Evolutionary conservation across 2,888 invertebrate genomes (phyloP).

Genomic region (Dicycla oo): DNA sequence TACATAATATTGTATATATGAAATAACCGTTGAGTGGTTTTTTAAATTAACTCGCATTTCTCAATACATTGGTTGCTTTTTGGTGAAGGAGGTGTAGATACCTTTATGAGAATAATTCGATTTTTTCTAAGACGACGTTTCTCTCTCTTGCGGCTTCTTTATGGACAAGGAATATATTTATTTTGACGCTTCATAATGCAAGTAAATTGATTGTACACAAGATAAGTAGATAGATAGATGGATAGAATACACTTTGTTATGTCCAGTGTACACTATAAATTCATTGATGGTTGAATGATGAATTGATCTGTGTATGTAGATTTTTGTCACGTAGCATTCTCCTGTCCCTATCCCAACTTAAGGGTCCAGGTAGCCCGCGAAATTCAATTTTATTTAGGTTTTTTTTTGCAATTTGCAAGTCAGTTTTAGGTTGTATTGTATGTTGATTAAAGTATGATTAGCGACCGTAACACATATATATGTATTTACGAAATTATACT

Average conservation of each 20-base stretch:
- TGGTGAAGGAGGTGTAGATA: neutral
- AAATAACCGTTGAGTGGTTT: conserved; percentile 36
- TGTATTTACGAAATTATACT: no score
- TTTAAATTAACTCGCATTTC: conserved; percentile 31
- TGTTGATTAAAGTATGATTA: no score
- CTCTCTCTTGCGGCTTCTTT: neutral
- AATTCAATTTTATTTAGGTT: no score
- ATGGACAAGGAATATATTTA: neutral
- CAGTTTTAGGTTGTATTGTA: no score
- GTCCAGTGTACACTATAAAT: no score
- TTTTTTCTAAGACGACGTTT: neutral
- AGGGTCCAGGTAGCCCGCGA: no score
- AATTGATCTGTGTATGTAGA: neutral
- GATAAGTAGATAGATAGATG: no score
- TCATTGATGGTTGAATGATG: no score
- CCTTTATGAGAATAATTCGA: neutral
- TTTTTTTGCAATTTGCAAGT: no score
- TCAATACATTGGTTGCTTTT: conserved; percentile 9
- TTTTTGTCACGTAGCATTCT: neutral
- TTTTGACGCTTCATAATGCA: neutral
- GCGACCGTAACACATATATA: no score
- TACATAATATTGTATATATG: conserved; percentile 7
- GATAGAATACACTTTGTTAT: no score
- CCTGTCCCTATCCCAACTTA: neutral
- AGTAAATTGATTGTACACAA: no score